Conservation (phyloP, 2,888 invertebrate genomes). For the Gastracanthus pulcherrimus region DNA sequence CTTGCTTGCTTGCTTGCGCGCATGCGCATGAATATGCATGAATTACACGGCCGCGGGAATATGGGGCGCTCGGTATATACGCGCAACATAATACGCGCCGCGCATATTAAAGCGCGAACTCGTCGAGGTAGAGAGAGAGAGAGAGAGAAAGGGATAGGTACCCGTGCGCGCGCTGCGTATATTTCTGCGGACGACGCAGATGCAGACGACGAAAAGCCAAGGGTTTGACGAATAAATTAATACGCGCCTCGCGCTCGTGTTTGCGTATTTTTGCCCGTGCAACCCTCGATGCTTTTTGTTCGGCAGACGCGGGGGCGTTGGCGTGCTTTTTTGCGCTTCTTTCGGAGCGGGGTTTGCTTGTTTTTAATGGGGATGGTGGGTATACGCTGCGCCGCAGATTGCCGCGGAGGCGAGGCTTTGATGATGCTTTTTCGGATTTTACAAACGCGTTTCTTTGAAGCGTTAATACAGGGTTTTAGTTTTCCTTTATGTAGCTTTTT, state of each 20-base stretch:
- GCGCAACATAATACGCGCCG: constrained; percentile 36
- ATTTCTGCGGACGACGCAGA: neutral
- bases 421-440: too few relatives aligned
- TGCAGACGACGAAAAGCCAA: neutral
- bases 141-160: too few relatives aligned
- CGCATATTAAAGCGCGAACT: constrained; percentile 37
- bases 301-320: neutral
- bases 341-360: neutral
- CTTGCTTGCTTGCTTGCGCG: too few relatives aligned
- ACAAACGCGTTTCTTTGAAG: neutral
- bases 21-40: constrained; percentile 53
- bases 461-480: neutral
- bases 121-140: neutral
- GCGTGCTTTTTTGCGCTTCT: neutral
- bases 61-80: constrained; percentile 16
- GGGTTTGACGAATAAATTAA: constrained; percentile 28
- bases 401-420: too few relatives aligned
- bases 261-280: neutral
- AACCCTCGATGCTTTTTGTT: neutral
- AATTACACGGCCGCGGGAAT: constrained; percentile 25
- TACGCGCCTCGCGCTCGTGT: neutral
- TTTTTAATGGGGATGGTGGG: neutral
- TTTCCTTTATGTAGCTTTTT: neutral
- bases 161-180: neutral
- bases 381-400: neutral